Conservation (phyloP, 2,113 vertebrate species). For the Prinia subflava region DNA sequence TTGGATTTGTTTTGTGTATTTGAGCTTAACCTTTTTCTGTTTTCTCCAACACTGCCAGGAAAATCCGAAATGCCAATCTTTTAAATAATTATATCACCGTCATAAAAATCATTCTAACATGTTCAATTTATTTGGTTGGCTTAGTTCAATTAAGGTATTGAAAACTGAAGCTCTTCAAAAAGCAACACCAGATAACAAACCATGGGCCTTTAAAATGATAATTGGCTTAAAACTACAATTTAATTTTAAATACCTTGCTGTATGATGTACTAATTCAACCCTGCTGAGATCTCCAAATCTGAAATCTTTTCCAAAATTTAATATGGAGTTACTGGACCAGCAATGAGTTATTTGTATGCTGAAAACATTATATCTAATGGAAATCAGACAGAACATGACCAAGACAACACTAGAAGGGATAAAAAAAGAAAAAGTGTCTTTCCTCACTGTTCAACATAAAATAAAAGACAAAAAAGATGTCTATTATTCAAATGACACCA, state of each 20-base stretch:
- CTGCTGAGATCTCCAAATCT: background rate
- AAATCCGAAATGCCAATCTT: slow-evolving; percentile 64
- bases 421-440: background rate
- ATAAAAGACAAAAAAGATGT: too few species aligned
- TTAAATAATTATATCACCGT: slow-evolving; percentile 53
- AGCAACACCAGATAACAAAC: background rate
- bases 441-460: background rate
- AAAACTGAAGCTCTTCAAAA: slow-evolving; percentile 8
- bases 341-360: background rate
- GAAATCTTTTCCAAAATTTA: background rate
- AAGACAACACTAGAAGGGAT: background rate
- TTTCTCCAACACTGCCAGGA: slow-evolving; percentile 59
- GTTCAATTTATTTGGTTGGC: slow-evolving; percentile 43
- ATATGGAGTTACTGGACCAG: background rate
- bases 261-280: background rate
- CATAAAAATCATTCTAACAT: slow-evolving; percentile 55
- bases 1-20: slow-evolving; percentile 31
- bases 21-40: slow-evolving; percentile 40
- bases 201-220: background rate
- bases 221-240: background rate
- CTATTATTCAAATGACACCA: background rate
- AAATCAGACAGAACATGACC: background rate
- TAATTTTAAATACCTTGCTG: background rate
- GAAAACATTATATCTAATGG: background rate
- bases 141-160: background rate